Conservation (phyloP, 2,797 vertebrate species). For the Cossypha dichroa region DNA sequence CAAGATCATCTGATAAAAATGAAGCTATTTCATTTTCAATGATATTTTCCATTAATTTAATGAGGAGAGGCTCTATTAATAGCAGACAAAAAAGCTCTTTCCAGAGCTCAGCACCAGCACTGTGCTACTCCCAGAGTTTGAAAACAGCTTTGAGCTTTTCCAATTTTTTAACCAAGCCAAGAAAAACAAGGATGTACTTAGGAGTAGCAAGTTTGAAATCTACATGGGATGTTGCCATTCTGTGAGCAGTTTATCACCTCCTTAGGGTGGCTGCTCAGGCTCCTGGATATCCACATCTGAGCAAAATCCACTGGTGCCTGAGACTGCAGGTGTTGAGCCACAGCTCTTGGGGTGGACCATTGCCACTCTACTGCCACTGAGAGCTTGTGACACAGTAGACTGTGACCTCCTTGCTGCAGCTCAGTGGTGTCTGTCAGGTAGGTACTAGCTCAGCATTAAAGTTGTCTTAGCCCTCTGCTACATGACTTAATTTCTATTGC, state of each 20-base stretch:
- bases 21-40: not conserved
- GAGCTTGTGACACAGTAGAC: rapidly evolving
- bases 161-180: not conserved
- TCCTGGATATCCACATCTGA: not conserved
- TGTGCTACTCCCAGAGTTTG: not conserved
- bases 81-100: not conserved
- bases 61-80: not conserved
- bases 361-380: not conserved
- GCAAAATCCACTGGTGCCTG: not conserved
- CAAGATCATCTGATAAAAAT: not conserved
- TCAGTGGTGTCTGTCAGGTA: not conserved
- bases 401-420: not conserved
- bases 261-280: not conserved
- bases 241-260: not conserved
- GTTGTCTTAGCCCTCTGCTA: not conserved
- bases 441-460: not conserved
- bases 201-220: not conserved
- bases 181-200: not conserved
- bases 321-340: not conserved
- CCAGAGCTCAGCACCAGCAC: not conserved
- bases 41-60: not conserved
- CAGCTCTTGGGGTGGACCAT: not conserved
- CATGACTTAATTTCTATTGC: not conserved
- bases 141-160: not conserved
- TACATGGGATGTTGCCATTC: not conserved